Base-by-base conservation (phyloP, 1,140 invertebrate species). In the Drosophila cardini region DNA sequence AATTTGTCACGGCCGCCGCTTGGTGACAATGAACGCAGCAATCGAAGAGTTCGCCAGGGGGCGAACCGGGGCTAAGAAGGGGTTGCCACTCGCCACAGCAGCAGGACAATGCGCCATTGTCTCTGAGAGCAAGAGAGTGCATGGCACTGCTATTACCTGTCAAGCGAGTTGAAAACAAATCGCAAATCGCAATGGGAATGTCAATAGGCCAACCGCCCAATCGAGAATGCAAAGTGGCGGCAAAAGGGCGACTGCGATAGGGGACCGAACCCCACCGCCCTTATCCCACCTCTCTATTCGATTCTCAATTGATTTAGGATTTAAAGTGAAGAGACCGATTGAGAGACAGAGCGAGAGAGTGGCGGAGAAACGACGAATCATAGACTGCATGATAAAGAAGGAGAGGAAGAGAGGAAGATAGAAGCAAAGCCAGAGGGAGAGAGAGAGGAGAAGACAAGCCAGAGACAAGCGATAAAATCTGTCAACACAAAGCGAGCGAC, bases 151-250 rank as follows among this genome's bases (percentile, higher is more conserved):
- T 83, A 86, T 86, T 86, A 86, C 83, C 83, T 86, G 83, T 86
- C 83, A 86, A 86, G 76, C 89, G 83, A 83, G 84, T 80, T 87
- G 82, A 87, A 86, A 89, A 89, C 83, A 86, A 86, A 86, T 86
- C 82, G 82, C 83, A 86, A 69, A 87, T 86, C 83, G 83, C 84
- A 86, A 67, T 76, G 83, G 83, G 83, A 78, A 86, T 86, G 83
- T 86, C 83, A 86, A 86, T 86, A 79, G 83, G 83, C 74, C 83
- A 86, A 61, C 75, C 82, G 72, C 75, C 74, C 83, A 79, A 86
- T 86, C 42, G 72, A 87, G 76, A 86, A 87, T 87, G 83, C 83
- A 86, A 89, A 86, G 76, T 83, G 83, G 83, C 83, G 76, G 72
- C 83, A 76, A 86, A 84, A 89, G 61, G 76, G 61, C 75, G 67